Base-by-base conservation (phyloP, 2,888 invertebrate species). In the Resseliella maxima region DNA sequence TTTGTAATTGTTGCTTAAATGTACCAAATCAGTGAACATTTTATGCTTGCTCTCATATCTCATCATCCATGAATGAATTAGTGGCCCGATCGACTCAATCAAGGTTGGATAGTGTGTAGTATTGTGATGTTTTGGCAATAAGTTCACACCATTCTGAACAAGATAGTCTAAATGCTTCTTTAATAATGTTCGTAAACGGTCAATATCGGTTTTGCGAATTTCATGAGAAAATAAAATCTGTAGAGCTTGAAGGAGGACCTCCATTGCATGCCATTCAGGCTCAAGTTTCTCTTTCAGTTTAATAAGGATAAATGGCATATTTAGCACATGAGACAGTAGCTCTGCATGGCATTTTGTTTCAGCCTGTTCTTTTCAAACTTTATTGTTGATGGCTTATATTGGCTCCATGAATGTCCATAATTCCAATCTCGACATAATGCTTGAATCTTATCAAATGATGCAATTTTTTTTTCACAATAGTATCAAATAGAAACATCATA, bases 11-110 rank as follows among this genome's bases (percentile, higher is more conserved):
- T 64, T 10, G 12, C 27, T 64, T 2, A 64, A 15, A 64, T 64
- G 64, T 3, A 15, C 15, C 64, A 64, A 64, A 64, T 64, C 64
- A 64, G 64, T 64, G 31, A 64, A 64, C 64, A 64, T 27, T 64
- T 64, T 64, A 15, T 64, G 64, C 27, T 64, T 64, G 15, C 64
- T 64, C 64, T 64, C 64, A 31, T 12, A 64, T 15, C 64, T 24
- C 64, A 64, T 64, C 64, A 64, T 64, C 64, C 64, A 64, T 24
- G 64, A 21, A 31, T 64, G 64, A 8, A 64, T 31, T 3, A 27
- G 31, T 27, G 64, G 64, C 6, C 64, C 64, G 27, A 27, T 64
- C 3, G 5, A 27, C 64, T 6, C 8, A 27, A 64, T 64, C 31
- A 64, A 15, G 2, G 12, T 64, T 27, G 64, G 64, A 15, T 64